phyloP scores from a whole-genome alignment of 2,888 invertebrate species.

The Crioceris asparagi region DNA sequence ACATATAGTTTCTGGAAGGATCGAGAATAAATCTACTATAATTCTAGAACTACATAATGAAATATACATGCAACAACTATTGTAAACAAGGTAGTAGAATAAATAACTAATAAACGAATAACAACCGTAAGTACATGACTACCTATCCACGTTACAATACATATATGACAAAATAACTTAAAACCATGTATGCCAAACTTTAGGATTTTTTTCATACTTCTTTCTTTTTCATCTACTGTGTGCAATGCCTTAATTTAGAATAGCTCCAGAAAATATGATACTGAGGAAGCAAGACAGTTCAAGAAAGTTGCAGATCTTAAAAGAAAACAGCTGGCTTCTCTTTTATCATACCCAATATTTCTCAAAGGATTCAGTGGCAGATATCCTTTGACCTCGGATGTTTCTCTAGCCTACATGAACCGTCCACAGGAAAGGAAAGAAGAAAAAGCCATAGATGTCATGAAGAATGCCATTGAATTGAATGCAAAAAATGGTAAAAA shows the following conservation, averaged over 20 bases:
- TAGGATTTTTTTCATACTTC: background rate
- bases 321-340: conserved; percentile 42
- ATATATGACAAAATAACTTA: no score
- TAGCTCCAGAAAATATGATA: conserved; percentile 25
- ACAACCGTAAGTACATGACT: no score
- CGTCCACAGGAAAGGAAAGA: conserved; percentile 19
- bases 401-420: conserved; percentile 4
- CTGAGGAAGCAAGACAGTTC: conserved; percentile 20
- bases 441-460: conserved; percentile 43
- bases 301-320: conserved; percentile 39
- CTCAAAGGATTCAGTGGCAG: conserved; percentile 59
- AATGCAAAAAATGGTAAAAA: conserved; percentile 21
- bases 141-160: no score
- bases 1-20: no score
- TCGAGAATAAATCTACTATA: no score
- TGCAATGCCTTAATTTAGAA: conserved; percentile 12
- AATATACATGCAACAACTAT: no score
- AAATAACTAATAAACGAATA: no score
- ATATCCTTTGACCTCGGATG: conserved; percentile 39
- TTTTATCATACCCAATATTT: conserved; percentile 51
- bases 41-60: no score
- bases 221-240: background rate
- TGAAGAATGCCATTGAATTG: conserved; percentile 41
- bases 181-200: no score
- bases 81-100: no score